Evolutionary conservation across 2,888 invertebrate species (phyloP), one percentile per base, ranked within the genome.

Genomic region (Melipona bicolor): DNA sequence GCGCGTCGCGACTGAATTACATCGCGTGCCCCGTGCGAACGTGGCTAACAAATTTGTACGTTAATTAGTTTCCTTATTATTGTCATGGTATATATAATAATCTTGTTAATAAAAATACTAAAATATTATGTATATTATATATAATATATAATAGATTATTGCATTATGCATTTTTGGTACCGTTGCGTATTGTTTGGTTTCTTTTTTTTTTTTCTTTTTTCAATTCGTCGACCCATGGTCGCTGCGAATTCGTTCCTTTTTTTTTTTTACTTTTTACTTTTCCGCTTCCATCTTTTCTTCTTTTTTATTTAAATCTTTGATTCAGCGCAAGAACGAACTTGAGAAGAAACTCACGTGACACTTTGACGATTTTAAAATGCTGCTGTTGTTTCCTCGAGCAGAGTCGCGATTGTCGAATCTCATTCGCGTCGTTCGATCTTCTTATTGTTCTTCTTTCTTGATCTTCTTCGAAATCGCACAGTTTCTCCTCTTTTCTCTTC

Each of bases 121-220:
- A 94, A 94, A 94, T 94, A 94, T 94, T 93, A 93, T 94, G 93
- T 93, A 92, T 93, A 93, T 93, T 91, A 93, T 93, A 92, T 92
- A 84, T 84, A 84, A 89, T 92, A 91, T 94, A 93, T 94, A 92
- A 92, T 94, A 94, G 93, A 94, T 94, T 94, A 94, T 94, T 94
- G 94, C 94, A 94, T 94, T 94, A 94, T 94, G 94, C 94, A 91
- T 94, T 94, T 94, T 94, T 94, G 94, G 94, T 94, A 94, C 93
- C 93, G 94, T 94, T 90, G 84, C 85, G 79, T 87, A 75, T 86
- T 85, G 81, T 89, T 88, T 89, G 88, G 88, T 86, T 87, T 85
- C 62, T 64, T 71, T 75, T 61, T 61, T 61, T 24, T 61, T 52
- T 52, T 68, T 85, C 85, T 85, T 50, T 68, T 68, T 49, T 59